phyloP scores from a whole-genome alignment of 1,140 invertebrate species.

The Cataglyphis hispanica region DNA sequence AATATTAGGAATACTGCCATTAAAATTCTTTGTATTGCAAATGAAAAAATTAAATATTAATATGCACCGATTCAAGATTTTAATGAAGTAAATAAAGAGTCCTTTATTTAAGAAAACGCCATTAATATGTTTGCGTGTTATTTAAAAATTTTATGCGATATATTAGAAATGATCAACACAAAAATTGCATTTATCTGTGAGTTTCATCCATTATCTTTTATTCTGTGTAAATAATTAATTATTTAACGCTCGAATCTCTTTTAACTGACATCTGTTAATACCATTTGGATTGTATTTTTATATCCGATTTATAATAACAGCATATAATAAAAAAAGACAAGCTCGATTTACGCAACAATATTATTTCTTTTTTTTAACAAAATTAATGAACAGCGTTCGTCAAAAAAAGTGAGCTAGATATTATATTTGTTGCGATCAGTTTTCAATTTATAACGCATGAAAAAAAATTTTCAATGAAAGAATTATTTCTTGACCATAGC shows the following conservation, averaged over 20 bases:
- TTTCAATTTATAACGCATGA: background rate
- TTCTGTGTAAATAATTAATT: background rate
- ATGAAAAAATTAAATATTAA: conserved; percentile 64
- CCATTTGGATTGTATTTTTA: too few species aligned
- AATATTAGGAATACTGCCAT: conserved; percentile 21
- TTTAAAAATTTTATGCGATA: background rate
- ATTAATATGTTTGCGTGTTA: background rate
- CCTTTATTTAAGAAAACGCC: conserved; percentile 49
- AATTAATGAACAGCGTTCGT: background rate
- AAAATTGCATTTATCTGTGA: background rate
- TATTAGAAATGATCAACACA: background rate
- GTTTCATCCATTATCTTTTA: too few species aligned
- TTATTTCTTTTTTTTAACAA: background rate
- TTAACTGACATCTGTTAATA: too few species aligned
- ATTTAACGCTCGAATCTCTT: background rate
- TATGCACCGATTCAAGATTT: conserved; percentile 17
- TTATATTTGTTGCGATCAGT: background rate
- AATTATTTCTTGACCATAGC: background rate
- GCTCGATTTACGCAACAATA: background rate
- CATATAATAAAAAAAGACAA: background rate
- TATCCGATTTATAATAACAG: too few species aligned
- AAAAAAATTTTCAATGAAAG: background rate
- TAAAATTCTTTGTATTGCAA: conserved; percentile 70
- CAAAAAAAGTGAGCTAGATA: background rate
- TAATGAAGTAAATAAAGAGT: conserved; percentile 41